These are phyloP conservation scores for Labroides dimidiatus DNA, from an alignment of 2,797 vertebrate genomes.

Conservation along the genomic window DNA sequence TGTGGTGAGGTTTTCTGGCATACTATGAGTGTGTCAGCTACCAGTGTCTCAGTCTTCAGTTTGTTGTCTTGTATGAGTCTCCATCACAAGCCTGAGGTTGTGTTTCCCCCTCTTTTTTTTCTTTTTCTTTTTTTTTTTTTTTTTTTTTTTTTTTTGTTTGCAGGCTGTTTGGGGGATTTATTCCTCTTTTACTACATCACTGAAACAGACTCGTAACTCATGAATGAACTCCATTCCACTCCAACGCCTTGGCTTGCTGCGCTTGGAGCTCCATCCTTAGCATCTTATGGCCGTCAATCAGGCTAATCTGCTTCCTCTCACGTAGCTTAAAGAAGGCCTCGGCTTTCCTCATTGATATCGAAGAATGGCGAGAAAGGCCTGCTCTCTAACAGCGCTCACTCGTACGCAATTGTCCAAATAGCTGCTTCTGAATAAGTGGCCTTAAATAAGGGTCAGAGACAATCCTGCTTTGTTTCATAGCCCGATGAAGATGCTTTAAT, in stretches of 20 bases:
- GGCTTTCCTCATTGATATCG: conserved; percentile 65
- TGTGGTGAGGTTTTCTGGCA: conserved; percentile 65
- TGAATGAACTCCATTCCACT: conserved; percentile 85
- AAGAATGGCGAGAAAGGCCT: conserved; percentile 54
- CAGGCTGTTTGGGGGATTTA: conserved; percentile 81
- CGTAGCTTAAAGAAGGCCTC: conserved; percentile 61
- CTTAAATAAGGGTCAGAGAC: conserved; percentile 14
- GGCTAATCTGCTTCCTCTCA: conserved; percentile 76
- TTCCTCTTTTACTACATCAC: conserved; percentile 82
- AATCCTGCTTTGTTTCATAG: conserved; percentile 33
- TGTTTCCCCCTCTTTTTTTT: conserved; percentile 68
- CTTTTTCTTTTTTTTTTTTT: conserved; percentile 74
- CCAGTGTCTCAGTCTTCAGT: conserved; percentile 61
- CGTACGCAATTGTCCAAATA: conserved; percentile 42
- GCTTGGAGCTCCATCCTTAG: conserved; percentile 77
- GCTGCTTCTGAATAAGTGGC: conserved; percentile 40
- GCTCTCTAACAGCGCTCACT: conserved; percentile 42
- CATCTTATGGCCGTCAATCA: conserved; percentile 85
- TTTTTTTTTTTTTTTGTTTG: conserved; percentile 78
- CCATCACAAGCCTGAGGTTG: conserved; percentile 74
- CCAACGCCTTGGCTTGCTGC: conserved; percentile 61
- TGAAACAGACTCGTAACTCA: conserved; percentile 85
- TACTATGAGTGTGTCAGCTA: conserved; percentile 64
- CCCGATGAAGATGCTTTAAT: conserved; percentile 23
- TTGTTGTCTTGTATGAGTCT: conserved; percentile 73